Base-by-base conservation (phyloP, 2,888 invertebrate species). In the Luffia ferchaultella region DNA sequence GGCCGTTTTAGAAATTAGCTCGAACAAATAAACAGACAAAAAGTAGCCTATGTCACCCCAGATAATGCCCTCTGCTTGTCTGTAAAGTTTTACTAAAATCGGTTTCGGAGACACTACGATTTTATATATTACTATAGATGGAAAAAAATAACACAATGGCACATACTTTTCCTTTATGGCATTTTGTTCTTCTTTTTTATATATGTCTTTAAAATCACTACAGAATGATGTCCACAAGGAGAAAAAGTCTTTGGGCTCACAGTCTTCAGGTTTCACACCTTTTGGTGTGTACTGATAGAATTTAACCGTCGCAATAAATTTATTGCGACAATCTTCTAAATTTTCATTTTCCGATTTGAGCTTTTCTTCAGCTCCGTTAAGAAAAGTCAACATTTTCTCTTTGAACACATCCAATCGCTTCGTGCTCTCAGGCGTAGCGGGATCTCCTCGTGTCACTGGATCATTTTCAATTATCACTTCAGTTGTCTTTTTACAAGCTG, bases 121-220 rank as follows among this genome's bases (percentile, higher is more conserved):
- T n/a, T n/a, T n/a, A n/a, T n/a, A n/a, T n/a, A n/a, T n/a, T n/a
- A n/a, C n/a, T n/a, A n/a, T n/a, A n/a, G n/a, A n/a, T n/a, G n/a
- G n/a, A n/a, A n/a, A n/a, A 30, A 30, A 30, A n/a, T n/a, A 30
- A 7, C 16, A 20, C 2, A 18, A 46, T 46, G 19, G 9, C 44
- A 73, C 88, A 83, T 79, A 94, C 93, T 90, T 90, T 76, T 93
- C 93, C 76, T 95, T 94, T 55, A 92, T 88, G 46, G 95, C 86
- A 59, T 89, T 86, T 60, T 93, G 91, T 60, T 96, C 91, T 70
- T 97, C 97, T 64, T 93, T 95, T 64, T 96, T 96, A 91, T 93
- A 97, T 60, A 96, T 92, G 67, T 95, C 95, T 76, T 96, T 97
- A 68, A 97, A 97, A 73, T 98, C 97, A 52, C 89, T 88, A 68